Evolutionary conservation across 64 coral and sea anemone genomes (phyloP).

Genomic region (Porites australiensis): DNA sequence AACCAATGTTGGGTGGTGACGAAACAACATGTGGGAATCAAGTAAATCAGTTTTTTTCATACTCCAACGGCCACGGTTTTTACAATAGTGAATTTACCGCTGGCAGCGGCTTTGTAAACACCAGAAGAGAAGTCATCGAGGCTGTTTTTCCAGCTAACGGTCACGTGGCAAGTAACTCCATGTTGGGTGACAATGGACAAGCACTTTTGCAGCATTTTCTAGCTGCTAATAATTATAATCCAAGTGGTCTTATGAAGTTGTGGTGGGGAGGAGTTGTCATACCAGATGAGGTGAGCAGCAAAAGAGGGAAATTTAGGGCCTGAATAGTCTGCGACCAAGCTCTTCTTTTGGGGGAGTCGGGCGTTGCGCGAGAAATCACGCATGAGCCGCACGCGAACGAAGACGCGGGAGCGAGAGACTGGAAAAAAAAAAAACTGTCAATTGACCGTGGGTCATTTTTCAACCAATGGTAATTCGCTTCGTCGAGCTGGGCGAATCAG

Average conservation of each 20-base stretch:
- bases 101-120: neutral
- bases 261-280: neutral
- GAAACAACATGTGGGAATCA: neutral
- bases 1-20: constrained; percentile 7
- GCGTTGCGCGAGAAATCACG: too few relatives aligned
- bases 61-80: neutral
- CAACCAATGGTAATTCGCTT: too few relatives aligned
- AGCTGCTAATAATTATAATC: neutral
- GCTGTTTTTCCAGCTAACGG: neutral
- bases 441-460: too few relatives aligned
- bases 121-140: neutral
- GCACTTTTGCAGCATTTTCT: constrained; percentile 7
- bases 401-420: too few relatives aligned
- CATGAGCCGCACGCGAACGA: too few relatives aligned
- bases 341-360: too few relatives aligned
- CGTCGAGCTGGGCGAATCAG: too few relatives aligned
- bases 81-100: neutral
- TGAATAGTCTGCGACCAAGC: too few relatives aligned
- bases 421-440: too few relatives aligned
- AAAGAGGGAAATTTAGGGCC: too few relatives aligned
- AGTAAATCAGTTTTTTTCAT: neutral
- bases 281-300: neutral
- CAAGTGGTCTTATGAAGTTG: neutral
- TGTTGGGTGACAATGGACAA: neutral
- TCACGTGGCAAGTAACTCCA: neutral